Base-by-base conservation (phyloP, 2,888 invertebrate genomes). In the Melikaiella ostensackeni region DNA sequence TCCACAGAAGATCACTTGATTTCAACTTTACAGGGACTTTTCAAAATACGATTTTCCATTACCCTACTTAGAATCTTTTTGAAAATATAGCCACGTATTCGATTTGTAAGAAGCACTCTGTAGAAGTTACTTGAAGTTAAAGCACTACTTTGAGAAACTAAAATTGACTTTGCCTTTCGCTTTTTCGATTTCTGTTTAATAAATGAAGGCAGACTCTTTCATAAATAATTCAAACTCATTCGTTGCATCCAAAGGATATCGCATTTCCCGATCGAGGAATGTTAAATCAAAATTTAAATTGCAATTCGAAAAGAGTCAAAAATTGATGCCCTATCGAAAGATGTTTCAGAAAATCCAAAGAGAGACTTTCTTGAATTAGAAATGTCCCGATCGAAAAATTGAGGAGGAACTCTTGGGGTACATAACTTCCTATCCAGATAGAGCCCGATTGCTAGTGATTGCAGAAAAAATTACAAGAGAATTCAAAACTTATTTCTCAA, bases 171-270 rank as follows among this genome's bases (percentile, higher is more conserved):
- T 24, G n/a, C 30, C 9, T 16, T 33, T 8, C n/a, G 30, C 7
- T 35, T 62, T 62, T 62, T 62, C 61, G 30, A 62, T 62, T 62
- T 62, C 33, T 62, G 11, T n/a, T 33, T 62, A 33, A 33, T 35
- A 33, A 21, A 33, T 8, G 30, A 62, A 19, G 35, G 9, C 9
- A 33, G 35, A 62, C n/a, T 62, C 35, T 62, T 62, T 62, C 7
- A 62, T 62, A 33, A 62, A 62, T 62, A 62, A 62, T 62, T 62
- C 33, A 62, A 1, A 11, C 6, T 33, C 62, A 62, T 35, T 62
- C 33, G n/a, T n/a, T n/a, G 35, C 30, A 62, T 21, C 33, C 62
- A 35, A 21, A 2, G 3, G 33, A 19, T 62, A 19, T 11, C 19
- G n/a, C 19, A 19, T 62, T 35, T 62, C 11, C 4, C 62, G 16